Base-by-base conservation (phyloP, 2,797 vertebrate species). In the Rhinatrema bivittatum region DNA sequence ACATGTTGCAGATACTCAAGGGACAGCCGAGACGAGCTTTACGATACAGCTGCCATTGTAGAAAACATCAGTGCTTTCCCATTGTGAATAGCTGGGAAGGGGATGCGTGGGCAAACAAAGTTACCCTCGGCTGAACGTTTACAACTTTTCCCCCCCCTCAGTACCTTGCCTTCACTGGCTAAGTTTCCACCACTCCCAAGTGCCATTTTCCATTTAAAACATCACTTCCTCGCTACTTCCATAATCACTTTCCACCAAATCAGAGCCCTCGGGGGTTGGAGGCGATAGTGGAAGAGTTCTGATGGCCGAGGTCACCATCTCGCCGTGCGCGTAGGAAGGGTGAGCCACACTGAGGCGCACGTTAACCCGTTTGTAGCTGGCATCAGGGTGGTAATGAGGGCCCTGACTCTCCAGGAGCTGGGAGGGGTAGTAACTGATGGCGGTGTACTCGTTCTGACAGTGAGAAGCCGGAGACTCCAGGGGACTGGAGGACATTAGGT, bases 221-320 rank as follows among this genome's bases (percentile, higher is more conserved):
- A 99, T 95, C 50, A 97, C 94, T 78, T 99, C 95, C 65, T 99
- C 95, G 1, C 91, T 94, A 79, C 95, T 99, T 26, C 95, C 95
- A 0, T 97, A 99, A 59, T 98, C 95, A 2, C 94, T 99, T 70
- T 89, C 94, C 65, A 91, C 86, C 81, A 87, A 84, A 60, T 96
- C 92, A 0, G 85, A 90, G 21, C 87, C 84, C 16, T 89, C 87
- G 0, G 79, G 90, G 59, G 79, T 75, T 4, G 69, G 72, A 10
- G 85, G 79, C 0, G 39, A 68, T 13, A 59, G 60, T 2, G 67
- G 45, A 14, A 74, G 61, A 8, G 36, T 49, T 10, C 54, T 50
- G 43, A 47, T 50, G 0, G 72, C 25, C 9, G 65, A 52, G 12
- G 60, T 60, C 4, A 65, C 74, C 5, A 60, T 45, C 14, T 72